Evolutionary conservation across 2,797 vertebrate genomes (phyloP), one percentile per base, ranked within the genome.

Genomic region (Sphenopsis melanotis): DNA sequence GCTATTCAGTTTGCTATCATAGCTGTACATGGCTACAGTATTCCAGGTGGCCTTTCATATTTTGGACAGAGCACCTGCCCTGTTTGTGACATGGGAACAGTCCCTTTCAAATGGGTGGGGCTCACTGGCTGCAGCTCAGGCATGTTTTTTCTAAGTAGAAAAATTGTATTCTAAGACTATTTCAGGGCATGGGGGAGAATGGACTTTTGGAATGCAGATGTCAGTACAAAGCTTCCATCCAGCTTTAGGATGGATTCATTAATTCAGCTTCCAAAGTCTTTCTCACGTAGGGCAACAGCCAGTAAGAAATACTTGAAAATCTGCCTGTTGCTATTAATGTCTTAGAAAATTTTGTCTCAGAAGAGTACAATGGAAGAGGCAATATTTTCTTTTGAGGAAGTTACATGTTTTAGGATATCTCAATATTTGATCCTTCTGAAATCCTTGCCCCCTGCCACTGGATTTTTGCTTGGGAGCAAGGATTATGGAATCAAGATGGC

Each of bases 361-460:
- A 69, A n/a, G n/a, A 90, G 46, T 56, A 39, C 56, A 69, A 3
- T 14, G 52, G n/a, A 82, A 72, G 3, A 44, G 53, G 23, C 16
- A 70, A 7, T 72, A 5, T 61, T 84, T 75, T 55, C 7, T 44
- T 80, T 66, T 44, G 29, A 76, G 47, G 19, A 83, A 81, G 17
- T 15, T 32, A 32, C 8, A 8, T 32, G 4, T 21, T 74, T 71
- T 32, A 21, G 24, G 65, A 26, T 47, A 53, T 68, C 50, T 61
- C 14, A 53, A 17, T 47, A 30, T n/a, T 68, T 74, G 11, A 56
- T 56, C 34, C 26, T 61, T 61, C 61, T 61, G 39, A 65, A 64
- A 1, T 80, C 57, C 32, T 85, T 83, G 32, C 49, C 32, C 0
- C 0, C 21, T 29, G 42, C 22, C 8, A 20, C 30, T 64, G n/a